A percentile compares a stretch with the other conserved stretches of the same genome.
Conservation (phyloP, 2,113 vertebrate genomes). For the Notarius lentiginosus region DNA sequence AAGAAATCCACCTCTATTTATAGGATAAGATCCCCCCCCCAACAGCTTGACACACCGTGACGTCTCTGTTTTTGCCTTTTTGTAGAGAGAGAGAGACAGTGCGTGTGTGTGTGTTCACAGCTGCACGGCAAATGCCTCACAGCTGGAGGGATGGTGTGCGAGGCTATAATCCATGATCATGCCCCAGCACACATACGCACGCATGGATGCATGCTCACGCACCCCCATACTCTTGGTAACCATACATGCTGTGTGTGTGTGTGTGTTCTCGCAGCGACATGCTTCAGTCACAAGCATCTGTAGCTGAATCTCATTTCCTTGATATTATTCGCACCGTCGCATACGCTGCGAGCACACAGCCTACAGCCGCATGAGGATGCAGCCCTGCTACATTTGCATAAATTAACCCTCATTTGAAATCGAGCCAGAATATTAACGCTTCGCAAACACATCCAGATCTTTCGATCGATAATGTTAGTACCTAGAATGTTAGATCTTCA, state of each 20-base stretch:
- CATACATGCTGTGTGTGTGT: conserved; percentile 38
- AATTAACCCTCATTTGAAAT: conserved; percentile 32
- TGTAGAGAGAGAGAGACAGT: neutral
- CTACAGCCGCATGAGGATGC: conserved; percentile 7
- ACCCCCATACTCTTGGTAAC: conserved; percentile 34
- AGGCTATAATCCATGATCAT: conserved; percentile 53
- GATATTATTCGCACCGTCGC: conserved; percentile 29
- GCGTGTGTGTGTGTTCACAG: conserved; percentile 34
- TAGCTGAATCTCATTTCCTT: conserved; percentile 44
- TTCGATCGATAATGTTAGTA: neutral
- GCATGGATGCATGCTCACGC: conserved; percentile 25
- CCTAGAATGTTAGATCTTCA: neutral
- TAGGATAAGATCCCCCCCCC: conserved; percentile 33
- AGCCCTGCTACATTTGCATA: conserved; percentile 36
- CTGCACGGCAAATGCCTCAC: conserved; percentile 47
- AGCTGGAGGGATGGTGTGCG: conserved; percentile 47
- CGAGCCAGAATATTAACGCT: neutral
- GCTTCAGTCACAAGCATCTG: conserved; percentile 39
- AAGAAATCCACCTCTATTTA: conserved; percentile 44
- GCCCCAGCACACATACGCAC: conserved; percentile 31
- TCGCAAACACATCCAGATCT: neutral
- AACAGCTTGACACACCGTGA: conserved; percentile 43
- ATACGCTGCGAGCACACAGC: conserved; percentile 15
- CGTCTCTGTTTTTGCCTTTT: conserved; percentile 48
- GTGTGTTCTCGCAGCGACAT: conserved; percentile 27